Evolutionary conservation across 2,113 vertebrate genomes (phyloP), one percentile per base, ranked within the genome.

Genomic region (Terrapene triunguis): DNA sequence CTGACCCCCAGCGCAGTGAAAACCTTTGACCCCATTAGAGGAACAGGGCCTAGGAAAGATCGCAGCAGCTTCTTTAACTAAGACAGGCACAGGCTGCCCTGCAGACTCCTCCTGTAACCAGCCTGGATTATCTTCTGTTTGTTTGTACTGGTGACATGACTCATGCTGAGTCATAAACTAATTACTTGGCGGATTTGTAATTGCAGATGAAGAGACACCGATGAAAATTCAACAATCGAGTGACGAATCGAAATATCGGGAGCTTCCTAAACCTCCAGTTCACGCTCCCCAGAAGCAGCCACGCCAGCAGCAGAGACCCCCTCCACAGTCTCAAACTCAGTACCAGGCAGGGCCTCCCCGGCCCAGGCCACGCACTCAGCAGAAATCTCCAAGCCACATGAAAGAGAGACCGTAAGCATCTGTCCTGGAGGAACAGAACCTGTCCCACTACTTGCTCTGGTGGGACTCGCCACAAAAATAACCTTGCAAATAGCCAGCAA

Each of bases 341-440:
- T 89, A 85, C 42, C 92, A 59, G 35, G 5, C 25, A 0, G 8
- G 8, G 9, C 92, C 95, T 4, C 96, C 95, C 0, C 92, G 10
- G 53, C 97, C 97, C 17, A 86, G 88, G 80, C 95, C 97, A 4
- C 96, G 97, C 42, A 48, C 82, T 0, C 95, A 94, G 38, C 96
- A 76, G 2, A 84, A 62, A 59, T 27, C 89, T 47, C 95, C 94
- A 0, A 62, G 74, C 44, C 92, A 3, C 5, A 86, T 35, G 0
- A 94, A 78, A n/a, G 86, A 97, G 12, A 72, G 54, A 79, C 80
- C 51, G 13, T 97, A 94, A 95, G 19, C 0, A 0, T 2, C 1
- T 48, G 2, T 1, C 65, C 55, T 16, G 21, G 8, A 55, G 54
- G 13, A 42, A n/a, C 2, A 1, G 1, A 48, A 55, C 54, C 38